Percentiles rank a stretch among this genome's conserved stretches.
These are phyloP conservation scores for Microctonus aethiopoides DNA, from an alignment of 2,888 invertebrate species.

Conservation along the genomic window DNA sequence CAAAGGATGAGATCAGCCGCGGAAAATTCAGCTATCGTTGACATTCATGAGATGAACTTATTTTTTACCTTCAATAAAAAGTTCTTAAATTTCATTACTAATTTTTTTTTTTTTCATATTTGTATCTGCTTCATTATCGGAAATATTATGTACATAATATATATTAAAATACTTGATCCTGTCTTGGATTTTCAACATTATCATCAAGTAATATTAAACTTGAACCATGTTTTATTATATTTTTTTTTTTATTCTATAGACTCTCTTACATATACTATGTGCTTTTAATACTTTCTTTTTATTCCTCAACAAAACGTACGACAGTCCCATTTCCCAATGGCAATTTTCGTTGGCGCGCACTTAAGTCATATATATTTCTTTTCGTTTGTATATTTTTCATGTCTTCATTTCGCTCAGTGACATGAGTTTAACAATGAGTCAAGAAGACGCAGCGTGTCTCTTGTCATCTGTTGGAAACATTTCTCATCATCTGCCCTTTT, in stretches of 20 bases:
- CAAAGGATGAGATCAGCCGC: conserved; percentile 25
- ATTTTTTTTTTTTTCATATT: background rate
- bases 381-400: conserved; percentile 7
- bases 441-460: conserved; percentile 31
- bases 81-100: conserved; percentile 21
- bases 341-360: conserved; percentile 26
- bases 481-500: conserved; percentile 3
- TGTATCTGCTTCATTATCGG: background rate
- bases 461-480: conserved; percentile 15
- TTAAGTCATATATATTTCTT: conserved; percentile 4
- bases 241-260: background rate
- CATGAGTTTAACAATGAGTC: conserved; percentile 35
- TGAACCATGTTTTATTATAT: background rate
- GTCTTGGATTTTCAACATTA: background rate
- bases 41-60: conserved; percentile 42
- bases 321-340: conserved; percentile 19
- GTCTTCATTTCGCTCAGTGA: conserved; percentile 23
- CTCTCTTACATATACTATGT: background rate
- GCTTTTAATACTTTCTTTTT: conserved; percentile 32
- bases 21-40: conserved; percentile 35
- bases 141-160: too few relatives aligned
- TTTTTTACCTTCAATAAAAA: conserved; percentile 33
- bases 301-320: conserved; percentile 17
- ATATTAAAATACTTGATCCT: background rate
- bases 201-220: too few relatives aligned